These are phyloP conservation scores for Anguilla rostrata DNA, from an alignment of 2,113 vertebrate species.

Conservation along the genomic window DNA sequence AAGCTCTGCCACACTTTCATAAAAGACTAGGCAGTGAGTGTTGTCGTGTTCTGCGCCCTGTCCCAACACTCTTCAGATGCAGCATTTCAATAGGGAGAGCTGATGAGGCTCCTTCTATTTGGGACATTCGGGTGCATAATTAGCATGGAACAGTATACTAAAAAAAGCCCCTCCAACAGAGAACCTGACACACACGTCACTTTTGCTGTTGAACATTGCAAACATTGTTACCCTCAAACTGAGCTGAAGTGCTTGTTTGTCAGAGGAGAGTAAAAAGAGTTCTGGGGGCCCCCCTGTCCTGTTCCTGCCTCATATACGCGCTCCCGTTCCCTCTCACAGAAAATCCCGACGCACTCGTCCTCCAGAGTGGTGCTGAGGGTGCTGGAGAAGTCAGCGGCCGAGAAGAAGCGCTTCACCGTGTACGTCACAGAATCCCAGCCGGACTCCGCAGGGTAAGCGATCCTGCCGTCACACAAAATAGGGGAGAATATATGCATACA, in stretches of 20 bases:
- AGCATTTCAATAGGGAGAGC: background rate
- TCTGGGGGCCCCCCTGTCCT: background rate
- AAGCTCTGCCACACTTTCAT: constrained; percentile 95
- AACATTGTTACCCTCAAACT: background rate
- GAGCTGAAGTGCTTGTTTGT: background rate
- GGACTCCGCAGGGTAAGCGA: constrained; percentile 81
- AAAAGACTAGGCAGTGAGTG: constrained; percentile 91
- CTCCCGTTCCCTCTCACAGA: constrained; percentile 61
- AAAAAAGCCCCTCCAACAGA: background rate
- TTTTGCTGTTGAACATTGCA: background rate
- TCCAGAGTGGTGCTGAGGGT: constrained; percentile 91
- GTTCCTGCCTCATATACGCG: background rate
- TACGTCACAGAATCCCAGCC: constrained; percentile 95
- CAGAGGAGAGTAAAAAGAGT: too few species aligned
- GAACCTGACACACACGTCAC: background rate
- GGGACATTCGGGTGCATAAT: too few species aligned
- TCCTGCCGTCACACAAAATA: too few species aligned
- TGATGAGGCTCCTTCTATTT: background rate
- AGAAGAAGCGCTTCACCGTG: constrained; percentile 95
- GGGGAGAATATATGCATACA: too few species aligned
- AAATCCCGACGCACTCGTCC: constrained; percentile 91
- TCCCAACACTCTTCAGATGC: background rate
- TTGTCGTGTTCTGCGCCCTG: too few species aligned
- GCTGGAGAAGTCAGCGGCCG: constrained; percentile 78
- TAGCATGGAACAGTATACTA: too few species aligned